Base-by-base conservation (phyloP, 2,797 vertebrate species). In the Peromyscus melanophrys region DNA sequence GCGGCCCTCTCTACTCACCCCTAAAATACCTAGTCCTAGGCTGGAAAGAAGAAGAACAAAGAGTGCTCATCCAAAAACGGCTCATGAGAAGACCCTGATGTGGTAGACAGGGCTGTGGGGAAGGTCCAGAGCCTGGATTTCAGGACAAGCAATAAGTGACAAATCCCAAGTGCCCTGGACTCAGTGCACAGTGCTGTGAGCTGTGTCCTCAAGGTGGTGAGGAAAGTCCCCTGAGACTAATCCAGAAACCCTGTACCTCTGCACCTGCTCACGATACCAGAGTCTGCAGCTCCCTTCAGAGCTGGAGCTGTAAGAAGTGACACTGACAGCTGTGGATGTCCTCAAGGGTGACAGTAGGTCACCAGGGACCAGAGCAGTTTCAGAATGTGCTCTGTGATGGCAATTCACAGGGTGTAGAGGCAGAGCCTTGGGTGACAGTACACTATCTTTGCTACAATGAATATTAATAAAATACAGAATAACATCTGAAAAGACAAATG, bases 391-490 rank as follows among this genome's bases (percentile, higher is more conserved):
- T 67, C 34, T 27, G 29, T 23, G 65, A 52, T 31, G 71, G 37
- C 25, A n/a, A 37, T 37, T 65, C 52, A 80, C 40, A 82, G 65
- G 13, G 10, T 69, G 31, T 61, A 17, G 40, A 75, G 77, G 63
- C 2, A 81, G 27, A 77, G 37, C 37, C 0, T 21, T 25, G 43
- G 31, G 12, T 69, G 49, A 49, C 59, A n/a, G 29, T n/a, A 14
- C 16, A 40, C 19, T 63, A 14, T 21, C 12, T 57, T 46, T 40
- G 46, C n/a, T 40, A 49, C 3, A n/a, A 2, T 40, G 23, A 87
- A 80, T 63, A 69, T 52, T 92, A 84, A 81, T 88, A 77, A 76
- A 84, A 78, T n/a, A 37, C 21, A 31, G 16, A 83, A 16, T 23
- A 69, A 65, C 16, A n/a, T 77, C 57, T 59, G 73, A 90, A 81